phyloP scores from a whole-genome alignment of 2,888 invertebrate species.

The Clepsis dumicolana region DNA sequence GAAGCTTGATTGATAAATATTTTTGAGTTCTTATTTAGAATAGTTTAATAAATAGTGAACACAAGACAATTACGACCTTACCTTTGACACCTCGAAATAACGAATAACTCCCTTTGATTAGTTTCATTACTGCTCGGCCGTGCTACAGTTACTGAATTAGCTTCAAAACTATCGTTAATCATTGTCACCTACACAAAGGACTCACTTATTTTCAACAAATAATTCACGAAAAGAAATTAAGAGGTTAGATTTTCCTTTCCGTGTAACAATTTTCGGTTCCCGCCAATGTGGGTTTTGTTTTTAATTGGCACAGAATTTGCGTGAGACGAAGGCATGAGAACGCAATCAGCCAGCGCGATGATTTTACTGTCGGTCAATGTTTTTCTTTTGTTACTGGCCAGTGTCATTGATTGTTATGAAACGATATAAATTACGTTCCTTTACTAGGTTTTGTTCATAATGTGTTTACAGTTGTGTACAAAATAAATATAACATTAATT shows the following conservation, averaged over 20 bases:
- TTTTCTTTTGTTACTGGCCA: slow-evolving; percentile 6
- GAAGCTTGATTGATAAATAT: too few relatives aligned
- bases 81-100: slow-evolving; percentile 41
- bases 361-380: background rate
- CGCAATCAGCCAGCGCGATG: slow-evolving; percentile 12
- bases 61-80: slow-evolving; percentile 12
- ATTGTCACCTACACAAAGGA: slow-evolving; percentile 34
- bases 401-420: too few relatives aligned
- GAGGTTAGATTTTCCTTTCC: slow-evolving; percentile 21
- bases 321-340: background rate
- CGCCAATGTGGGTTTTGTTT: slow-evolving; percentile 24
- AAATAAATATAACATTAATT: background rate
- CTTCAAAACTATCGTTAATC: slow-evolving; percentile 38
- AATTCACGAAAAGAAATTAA: slow-evolving; percentile 46
- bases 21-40: too few relatives aligned
- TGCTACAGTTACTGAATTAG: slow-evolving; percentile 33
- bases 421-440: too few relatives aligned
- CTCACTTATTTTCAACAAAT: slow-evolving; percentile 65
- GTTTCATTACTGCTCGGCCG: slow-evolving; percentile 27
- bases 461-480: too few relatives aligned
- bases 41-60: too few relatives aligned
- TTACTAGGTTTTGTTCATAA: too few relatives aligned
- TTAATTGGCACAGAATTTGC: background rate
- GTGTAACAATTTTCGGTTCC: slow-evolving; percentile 20
- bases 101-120: slow-evolving; percentile 37